These are phyloP conservation scores for Typhlichthys eigenmanni DNA, from an alignment of 2,797 vertebrate genomes.

Conservation along the genomic window DNA sequence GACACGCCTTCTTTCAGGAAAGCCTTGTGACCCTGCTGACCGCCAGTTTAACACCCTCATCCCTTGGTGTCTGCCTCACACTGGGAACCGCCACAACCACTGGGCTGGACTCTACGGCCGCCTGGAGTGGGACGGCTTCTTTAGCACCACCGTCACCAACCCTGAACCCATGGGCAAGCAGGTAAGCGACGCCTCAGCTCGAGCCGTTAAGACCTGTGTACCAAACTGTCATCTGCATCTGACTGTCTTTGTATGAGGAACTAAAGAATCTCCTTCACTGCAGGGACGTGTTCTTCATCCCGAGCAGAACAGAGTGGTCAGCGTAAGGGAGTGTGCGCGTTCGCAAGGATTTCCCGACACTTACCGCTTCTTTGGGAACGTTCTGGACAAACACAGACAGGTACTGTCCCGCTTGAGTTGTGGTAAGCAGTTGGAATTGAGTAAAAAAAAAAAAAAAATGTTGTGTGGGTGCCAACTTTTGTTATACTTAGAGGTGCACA, in stretches of 20 bases:
- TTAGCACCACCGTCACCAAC: constrained; percentile 97
- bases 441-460: too few relatives aligned
- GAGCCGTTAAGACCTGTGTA: background rate
- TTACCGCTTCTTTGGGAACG: constrained; percentile 93
- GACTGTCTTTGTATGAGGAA: background rate
- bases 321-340: constrained; percentile 91
- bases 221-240: background rate
- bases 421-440: too few relatives aligned
- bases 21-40: constrained; percentile 87
- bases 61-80: constrained; percentile 97
- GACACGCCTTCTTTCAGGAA: constrained; percentile 63
- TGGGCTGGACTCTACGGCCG: constrained; percentile 96
- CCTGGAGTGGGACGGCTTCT: constrained; percentile 97
- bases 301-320: constrained; percentile 96
- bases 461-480: too few relatives aligned
- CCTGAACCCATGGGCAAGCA: constrained; percentile 98
- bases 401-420: constrained; percentile 53
- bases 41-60: constrained; percentile 95
- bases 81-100: constrained; percentile 97
- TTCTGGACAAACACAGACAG: constrained; percentile 96
- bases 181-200: constrained; percentile 53
- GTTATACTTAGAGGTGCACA: too few relatives aligned
- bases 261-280: background rate
- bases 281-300: constrained; percentile 94
- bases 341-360: constrained; percentile 97